Evolutionary conservation across 1,140 invertebrate genomes (phyloP).

Genomic region (Macrotrachela quadricornifera): DNA sequence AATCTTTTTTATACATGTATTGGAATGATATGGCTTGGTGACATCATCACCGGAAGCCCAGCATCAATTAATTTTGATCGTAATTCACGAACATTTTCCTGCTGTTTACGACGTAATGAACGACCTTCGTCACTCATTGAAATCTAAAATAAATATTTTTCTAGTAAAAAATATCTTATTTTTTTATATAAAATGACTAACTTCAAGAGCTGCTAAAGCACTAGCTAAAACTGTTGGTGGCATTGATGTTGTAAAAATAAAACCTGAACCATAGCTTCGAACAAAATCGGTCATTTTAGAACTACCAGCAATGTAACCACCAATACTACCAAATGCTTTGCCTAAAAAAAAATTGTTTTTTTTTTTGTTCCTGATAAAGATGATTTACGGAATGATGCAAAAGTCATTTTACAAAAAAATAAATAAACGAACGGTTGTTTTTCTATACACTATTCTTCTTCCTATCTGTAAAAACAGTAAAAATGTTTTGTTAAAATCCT

Average conservation of each 20-base stretch:
- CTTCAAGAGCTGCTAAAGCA: constrained; percentile 40
- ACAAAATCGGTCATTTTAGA: constrained; percentile 65
- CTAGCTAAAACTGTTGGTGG: constrained; percentile 76
- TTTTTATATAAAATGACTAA: constrained; percentile 10
- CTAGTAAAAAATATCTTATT: too few species aligned
- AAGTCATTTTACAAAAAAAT: too few species aligned
- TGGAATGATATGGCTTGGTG: constrained; percentile 87
- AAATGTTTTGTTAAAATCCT: too few species aligned
- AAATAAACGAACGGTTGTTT: too few species aligned
- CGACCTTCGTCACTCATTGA: constrained; percentile 54
- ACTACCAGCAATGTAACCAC: constrained; percentile 77
- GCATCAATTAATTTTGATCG: constrained; percentile 51
- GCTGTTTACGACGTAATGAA: constrained; percentile 50
- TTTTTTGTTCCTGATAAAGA: too few species aligned
- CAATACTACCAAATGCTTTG: constrained; percentile 90
- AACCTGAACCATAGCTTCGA: constrained; percentile 69
- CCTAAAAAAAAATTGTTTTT: constrained; percentile 19
- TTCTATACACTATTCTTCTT: too few species aligned
- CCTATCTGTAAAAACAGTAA: too few species aligned
- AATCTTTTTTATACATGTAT: constrained; percentile 42
- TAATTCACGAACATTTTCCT: constrained; percentile 64
- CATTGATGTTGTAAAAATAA: constrained; percentile 91
- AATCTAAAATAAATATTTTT: too few species aligned
- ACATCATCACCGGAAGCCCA: constrained; percentile 69
- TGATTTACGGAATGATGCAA: too few species aligned